Base-by-base conservation (phyloP, 1,140 invertebrate genomes). In the Varroa destructor region DNA sequence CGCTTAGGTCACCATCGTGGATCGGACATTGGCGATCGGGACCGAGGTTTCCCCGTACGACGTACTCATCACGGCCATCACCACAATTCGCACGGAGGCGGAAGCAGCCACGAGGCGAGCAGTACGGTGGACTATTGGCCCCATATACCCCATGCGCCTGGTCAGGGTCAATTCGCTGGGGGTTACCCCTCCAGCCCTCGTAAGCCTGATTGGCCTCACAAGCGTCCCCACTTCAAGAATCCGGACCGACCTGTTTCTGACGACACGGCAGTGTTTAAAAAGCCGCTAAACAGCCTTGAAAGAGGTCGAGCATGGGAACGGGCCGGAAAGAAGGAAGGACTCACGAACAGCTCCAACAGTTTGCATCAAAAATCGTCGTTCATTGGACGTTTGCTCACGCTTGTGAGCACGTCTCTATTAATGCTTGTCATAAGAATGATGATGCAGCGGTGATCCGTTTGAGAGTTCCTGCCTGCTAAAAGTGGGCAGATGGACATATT, bases 111-210 rank as follows among this genome's bases (percentile, higher is more conserved):
- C 46, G 46, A 51, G 46, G 46, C 46, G 4, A 51, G 61, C 14
- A 67, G 61, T 67, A 67, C 61, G 37, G 61, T 67, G 12, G 61
- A 67, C 61, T 67, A 67, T 37, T 67, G 61, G 61, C 61, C 61
- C 2, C 61, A 67, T 4, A 14, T 14, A 14, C 61, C 61, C 40
- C 40, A 43, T 46, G 61, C 40, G 61, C 61, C 61, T 46, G 40
- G 12, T 40, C 40, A 40, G 61, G 61, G 40, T 67, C 40, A 40
- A 12, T 40, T 12, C 36, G 40, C 14, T 40, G 40, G 40, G 61
- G 12, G 61, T 8, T 67, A 40, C 12, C 40, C 46, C 10, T 12
- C 61, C 40, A 40, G 40, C 40, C 61, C 40, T 37, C 61, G 61
- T 14, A 67, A 67, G 46, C 61, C 40, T 37, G 61, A 67, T 46